These are phyloP conservation scores for Ceyx melanurus DNA, from an alignment of 2,113 vertebrate genomes.

Conservation along the genomic window DNA sequence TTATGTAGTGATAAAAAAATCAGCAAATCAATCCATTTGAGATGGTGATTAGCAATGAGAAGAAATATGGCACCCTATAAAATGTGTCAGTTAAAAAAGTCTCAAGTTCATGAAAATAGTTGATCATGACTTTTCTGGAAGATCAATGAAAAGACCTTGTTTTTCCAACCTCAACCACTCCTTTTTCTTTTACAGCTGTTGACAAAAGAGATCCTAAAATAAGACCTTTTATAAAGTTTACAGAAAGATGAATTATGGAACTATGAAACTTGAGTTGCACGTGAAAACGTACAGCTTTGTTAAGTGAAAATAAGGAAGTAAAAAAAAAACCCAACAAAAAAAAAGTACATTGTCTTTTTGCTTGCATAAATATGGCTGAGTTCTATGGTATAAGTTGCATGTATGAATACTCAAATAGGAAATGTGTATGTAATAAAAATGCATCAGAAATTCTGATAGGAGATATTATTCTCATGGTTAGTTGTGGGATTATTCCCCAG, in stretches of 20 bases:
- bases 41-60: background rate
- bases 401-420: background rate
- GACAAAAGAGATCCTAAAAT: background rate
- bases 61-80: background rate
- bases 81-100: background rate
- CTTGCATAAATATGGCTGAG: background rate
- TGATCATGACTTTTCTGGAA: background rate
- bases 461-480: background rate
- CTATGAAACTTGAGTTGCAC: background rate
- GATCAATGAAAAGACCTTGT: background rate
- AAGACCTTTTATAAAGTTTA: background rate
- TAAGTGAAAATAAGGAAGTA: background rate
- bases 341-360: background rate
- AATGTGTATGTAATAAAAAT: background rate
- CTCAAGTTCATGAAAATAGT: background rate
- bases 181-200: background rate
- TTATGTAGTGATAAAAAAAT: slow-evolving; percentile 6
- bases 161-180: accelerated
- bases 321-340: background rate
- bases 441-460: background rate
- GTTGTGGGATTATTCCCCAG: background rate
- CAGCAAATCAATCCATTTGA: background rate
- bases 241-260: background rate
- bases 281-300: background rate
- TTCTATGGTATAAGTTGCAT: background rate